phyloP scores from a whole-genome alignment of 2,797 vertebrate genomes.

The Oreochromis grahami region DNA sequence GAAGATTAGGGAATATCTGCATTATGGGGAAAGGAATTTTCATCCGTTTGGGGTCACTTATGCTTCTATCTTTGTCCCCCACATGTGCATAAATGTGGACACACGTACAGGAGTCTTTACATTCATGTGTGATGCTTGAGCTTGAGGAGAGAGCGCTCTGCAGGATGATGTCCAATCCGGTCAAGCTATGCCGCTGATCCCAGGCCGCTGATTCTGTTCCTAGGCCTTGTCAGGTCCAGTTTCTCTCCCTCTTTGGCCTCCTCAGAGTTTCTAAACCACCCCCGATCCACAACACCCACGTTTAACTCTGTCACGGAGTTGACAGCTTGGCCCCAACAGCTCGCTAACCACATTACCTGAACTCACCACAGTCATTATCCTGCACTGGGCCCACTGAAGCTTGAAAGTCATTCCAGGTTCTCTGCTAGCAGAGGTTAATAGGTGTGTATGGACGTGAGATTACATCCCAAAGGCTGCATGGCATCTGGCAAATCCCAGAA shows the following conservation, averaged over 20 bases:
- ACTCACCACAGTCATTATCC: constrained; percentile 71
- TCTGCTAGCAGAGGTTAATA: constrained; percentile 59
- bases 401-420: constrained; percentile 71
- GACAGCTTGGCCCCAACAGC: constrained; percentile 68
- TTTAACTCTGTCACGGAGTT: constrained; percentile 50
- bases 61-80: neutral
- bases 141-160: constrained; percentile 34
- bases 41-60: neutral
- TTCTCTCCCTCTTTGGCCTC: neutral
- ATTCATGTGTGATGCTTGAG: neutral
- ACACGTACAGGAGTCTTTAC: neutral
- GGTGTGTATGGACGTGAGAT: constrained; percentile 60
- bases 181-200: constrained; percentile 48
- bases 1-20: neutral
- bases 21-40: neutral
- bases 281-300: neutral
- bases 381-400: constrained; percentile 57
- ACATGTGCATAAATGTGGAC: neutral
- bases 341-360: constrained; percentile 72
- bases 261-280: constrained; percentile 18
- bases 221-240: constrained; percentile 48
- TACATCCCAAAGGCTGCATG: constrained; percentile 52
- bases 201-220: constrained; percentile 49
- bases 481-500: constrained; percentile 47
- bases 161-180: constrained; percentile 58